Evolutionary conservation across 2,113 vertebrate genomes (phyloP), one percentile per base, ranked within the genome.

Genomic region (Pongo abelii): DNA sequence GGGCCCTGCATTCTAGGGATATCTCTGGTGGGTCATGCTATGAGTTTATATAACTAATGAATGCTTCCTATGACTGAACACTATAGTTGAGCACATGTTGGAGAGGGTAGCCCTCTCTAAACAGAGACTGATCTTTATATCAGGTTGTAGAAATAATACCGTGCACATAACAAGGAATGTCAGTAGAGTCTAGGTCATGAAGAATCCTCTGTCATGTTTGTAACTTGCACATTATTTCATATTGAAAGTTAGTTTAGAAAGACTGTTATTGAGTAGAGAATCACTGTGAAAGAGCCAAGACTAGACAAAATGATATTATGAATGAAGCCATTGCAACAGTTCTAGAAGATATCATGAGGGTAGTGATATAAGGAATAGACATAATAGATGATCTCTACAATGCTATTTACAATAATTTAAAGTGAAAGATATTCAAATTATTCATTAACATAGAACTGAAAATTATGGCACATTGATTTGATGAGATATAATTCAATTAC

Each of bases 211-310:
- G 30, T 85, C 70, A 80, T 57, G 35, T 89, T 87, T 93, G 67
- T 89, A 43, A 86, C 18, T 22, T 57, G 79, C 50, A 85, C 25
- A 50, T 70, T 78, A 81, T 94, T 85, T 96, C 79, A 50, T 30
- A 35, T 27, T 74, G 87, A 86, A 79, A 80, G 61, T 16, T 77
- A n/a, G 77, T 67, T n/a, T 89, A 93, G 25, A 90, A 30, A 94
- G 55, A 7, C 20, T 69, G 2, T 61, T 78, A 74, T 32, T 93
- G 79, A 88, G 23, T 61, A 87, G 52, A 81, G 52, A 84, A 84
- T 91, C 32, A 43, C 87, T 92, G 46, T 75, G 92, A 96, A 69
- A 84, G 30, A 81, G 30, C 8, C 70, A 94, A 96, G 77, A 43
- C 25, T 35, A 86, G 80, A 89, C 27, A 93, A 94, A 95, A 80